Conservation (phyloP, 2,888 invertebrate genomes). For the Lepidocyrtoides sp. region DNA sequence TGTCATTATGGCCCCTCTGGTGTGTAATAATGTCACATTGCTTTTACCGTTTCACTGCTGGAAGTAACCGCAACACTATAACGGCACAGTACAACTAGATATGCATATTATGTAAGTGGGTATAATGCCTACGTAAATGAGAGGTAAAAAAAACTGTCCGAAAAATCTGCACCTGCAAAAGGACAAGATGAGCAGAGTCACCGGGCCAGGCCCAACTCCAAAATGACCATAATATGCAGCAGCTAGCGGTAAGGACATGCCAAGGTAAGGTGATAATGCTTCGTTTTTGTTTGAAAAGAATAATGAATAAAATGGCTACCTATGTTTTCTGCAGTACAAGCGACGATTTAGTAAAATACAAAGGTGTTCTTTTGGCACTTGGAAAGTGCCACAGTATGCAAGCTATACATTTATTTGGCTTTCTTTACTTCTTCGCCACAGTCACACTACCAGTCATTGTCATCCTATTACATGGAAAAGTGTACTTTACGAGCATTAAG, state of each 20-base stretch:
- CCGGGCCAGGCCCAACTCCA: neutral
- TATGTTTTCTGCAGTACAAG: no score
- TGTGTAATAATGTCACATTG: slow-evolving; percentile 18
- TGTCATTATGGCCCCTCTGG: slow-evolving; percentile 31
- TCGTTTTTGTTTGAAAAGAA: neutral
- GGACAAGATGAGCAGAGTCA: no score
- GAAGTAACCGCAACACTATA: slow-evolving; percentile 35
- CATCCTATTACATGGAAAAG: slow-evolving; percentile 17
- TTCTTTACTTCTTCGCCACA: neutral
- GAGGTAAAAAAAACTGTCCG: slow-evolving; percentile 11
- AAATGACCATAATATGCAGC: neutral
- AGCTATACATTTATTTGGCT: neutral
- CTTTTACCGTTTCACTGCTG: slow-evolving; percentile 12
- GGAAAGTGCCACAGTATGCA: no score
- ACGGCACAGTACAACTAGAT: neutral
- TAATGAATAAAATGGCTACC: no score
- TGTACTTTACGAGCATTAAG: slow-evolving; percentile 39
- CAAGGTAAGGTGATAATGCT: slow-evolving; percentile 26
- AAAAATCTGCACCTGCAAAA: slow-evolving; percentile 47
- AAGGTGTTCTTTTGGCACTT: slow-evolving; percentile 55
- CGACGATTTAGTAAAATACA: slow-evolving; percentile 15
- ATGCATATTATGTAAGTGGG: no score
- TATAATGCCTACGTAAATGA: no score
- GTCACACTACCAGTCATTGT: no score
- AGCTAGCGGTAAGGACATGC: neutral